Percentiles rank a stretch among this genome's conserved stretches.
Conservation (phyloP, 2,797 vertebrate genomes). For the Halcyon leucocephala region DNA sequence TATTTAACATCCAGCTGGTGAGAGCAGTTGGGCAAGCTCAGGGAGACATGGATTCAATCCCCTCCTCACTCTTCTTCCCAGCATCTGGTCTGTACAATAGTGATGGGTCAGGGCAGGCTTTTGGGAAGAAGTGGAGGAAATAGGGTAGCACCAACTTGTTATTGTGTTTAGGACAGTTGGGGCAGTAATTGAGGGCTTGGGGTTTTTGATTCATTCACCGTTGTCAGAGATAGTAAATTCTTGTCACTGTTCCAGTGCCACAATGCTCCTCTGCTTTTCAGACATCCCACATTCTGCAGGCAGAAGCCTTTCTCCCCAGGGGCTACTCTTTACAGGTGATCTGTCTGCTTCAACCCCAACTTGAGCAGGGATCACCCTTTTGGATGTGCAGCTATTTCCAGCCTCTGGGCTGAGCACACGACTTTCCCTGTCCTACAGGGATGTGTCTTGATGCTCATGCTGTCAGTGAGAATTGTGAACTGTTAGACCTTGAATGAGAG, state of each 20-base stretch:
- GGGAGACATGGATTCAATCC: background rate
- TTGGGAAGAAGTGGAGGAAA: background rate
- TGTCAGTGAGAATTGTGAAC: background rate
- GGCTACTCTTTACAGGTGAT: background rate
- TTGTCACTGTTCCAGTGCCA: background rate
- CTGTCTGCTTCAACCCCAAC: no score
- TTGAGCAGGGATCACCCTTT: background rate
- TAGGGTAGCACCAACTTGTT: no score
- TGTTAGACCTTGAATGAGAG: accelerated
- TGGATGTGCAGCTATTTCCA: background rate
- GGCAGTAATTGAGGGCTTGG: background rate
- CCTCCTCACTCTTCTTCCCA: background rate
- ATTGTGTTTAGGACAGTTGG: background rate
- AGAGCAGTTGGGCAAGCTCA: background rate
- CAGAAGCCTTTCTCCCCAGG: background rate
- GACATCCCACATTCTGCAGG: background rate
- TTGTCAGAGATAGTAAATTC: background rate
- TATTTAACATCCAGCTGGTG: background rate
- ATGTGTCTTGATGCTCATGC: background rate
- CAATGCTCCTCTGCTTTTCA: background rate
- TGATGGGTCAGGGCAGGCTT: background rate
- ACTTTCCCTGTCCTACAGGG: no score
- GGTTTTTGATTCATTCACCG: background rate
- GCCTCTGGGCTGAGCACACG: background rate
- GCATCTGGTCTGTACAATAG: background rate